phyloP scores from a whole-genome alignment of 1,140 invertebrate species.

The Trialeurodes vaporariorum region DNA sequence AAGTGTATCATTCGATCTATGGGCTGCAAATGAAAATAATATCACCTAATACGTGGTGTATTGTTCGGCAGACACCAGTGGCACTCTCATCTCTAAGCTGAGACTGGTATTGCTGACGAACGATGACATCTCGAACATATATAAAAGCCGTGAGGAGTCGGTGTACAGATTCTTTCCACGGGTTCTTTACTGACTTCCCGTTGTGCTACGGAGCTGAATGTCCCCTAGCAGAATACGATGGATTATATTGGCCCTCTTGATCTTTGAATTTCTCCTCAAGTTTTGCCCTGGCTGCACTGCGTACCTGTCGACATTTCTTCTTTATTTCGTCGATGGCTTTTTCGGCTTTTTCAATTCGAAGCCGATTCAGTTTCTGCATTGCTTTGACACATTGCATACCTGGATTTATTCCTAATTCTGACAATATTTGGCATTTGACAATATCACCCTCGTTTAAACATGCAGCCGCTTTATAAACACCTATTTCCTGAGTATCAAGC shows the following conservation, averaged over 20 bases:
- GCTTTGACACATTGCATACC: neutral
- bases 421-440: neutral
- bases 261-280: neutral
- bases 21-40: too few relatives aligned
- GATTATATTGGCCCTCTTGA: neutral
- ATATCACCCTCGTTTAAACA: conserved; percentile 2
- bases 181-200: too few relatives aligned
- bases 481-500: conserved; percentile 13
- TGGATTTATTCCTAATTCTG: neutral
- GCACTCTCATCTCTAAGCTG: too few relatives aligned
- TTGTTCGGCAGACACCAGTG: too few relatives aligned
- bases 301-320: neutral
- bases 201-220: too few relatives aligned
- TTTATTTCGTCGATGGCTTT: neutral
- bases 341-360: neutral
- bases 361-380: neutral
- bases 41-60: too few relatives aligned
- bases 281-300: neutral
- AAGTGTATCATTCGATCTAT: too few relatives aligned
- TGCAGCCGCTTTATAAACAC: conserved; percentile 14
- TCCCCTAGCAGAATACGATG: too few relatives aligned
- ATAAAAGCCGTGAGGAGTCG: too few relatives aligned
- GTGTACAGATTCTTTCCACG: too few relatives aligned
- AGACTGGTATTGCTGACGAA: too few relatives aligned
- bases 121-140: too few relatives aligned